These are phyloP conservation scores for Notocelia uddmanniana DNA, from an alignment of 2,888 invertebrate genomes.

Conservation along the genomic window DNA sequence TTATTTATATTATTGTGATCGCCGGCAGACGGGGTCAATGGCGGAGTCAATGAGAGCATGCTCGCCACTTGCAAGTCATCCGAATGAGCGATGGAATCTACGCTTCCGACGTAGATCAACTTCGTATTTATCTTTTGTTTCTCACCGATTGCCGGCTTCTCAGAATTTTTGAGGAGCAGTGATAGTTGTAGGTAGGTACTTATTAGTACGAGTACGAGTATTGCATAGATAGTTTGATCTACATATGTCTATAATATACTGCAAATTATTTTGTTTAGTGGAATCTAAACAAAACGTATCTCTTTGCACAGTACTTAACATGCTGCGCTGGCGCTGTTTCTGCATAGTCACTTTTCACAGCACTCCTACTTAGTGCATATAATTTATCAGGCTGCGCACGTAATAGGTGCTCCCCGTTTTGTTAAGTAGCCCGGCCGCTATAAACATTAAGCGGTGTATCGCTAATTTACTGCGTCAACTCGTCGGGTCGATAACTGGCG, in stretches of 20 bases:
- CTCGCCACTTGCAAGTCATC: conserved; percentile 81
- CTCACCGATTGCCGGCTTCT: conserved; percentile 51
- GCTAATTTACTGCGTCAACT: conserved; percentile 82
- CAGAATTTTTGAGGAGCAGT: not conserved
- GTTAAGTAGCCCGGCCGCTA: conserved; percentile 72
- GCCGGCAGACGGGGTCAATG: conserved; percentile 75
- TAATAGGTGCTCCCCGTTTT: conserved; percentile 58
- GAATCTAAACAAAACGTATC: not conserved
- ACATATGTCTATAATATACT: not conserved
- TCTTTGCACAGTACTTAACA: not conserved
- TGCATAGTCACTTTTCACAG: conserved; percentile 14
- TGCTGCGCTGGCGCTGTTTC: not conserved
- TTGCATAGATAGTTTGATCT: no score
- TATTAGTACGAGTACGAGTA: no score
- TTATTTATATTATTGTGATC: conserved; percentile 81
- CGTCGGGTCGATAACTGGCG: conserved; percentile 79
- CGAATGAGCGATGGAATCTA: conserved; percentile 76
- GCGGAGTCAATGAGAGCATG: conserved; percentile 83
- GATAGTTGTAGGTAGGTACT: no score
- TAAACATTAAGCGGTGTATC: conserved; percentile 80
- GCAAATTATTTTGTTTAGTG: not conserved
- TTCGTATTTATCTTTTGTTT: conserved; percentile 67
- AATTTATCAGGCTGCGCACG: conserved; percentile 37
- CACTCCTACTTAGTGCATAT: conserved; percentile 37
- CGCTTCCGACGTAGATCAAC: conserved; percentile 79